A percentile compares a stretch with the other conserved stretches of the same genome.
Evolutionary conservation across 53 echinoderm and acorn worm genomes (phyloP).

Genomic region (Apostichopus leukothele): DNA sequence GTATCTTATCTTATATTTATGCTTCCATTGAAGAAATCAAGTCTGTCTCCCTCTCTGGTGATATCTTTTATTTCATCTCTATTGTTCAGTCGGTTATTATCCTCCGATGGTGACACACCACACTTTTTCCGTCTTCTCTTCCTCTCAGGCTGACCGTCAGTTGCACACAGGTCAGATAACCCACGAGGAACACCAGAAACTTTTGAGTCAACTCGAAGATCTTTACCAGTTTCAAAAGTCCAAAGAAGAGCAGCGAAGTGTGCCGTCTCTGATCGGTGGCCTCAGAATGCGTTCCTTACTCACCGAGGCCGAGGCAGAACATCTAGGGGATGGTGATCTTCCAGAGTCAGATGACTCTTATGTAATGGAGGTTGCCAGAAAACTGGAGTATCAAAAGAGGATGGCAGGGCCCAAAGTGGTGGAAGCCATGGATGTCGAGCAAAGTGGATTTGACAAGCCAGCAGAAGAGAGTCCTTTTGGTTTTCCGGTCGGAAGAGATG

Average conservation of each 20-base stretch:
- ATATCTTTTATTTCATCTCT: too few species aligned
- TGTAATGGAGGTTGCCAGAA: conserved; percentile 42
- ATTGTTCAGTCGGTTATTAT: too few species aligned
- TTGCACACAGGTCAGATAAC: conserved; percentile 85
- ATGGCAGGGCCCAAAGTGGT: conserved; percentile 43
- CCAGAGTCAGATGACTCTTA: conserved; percentile 34
- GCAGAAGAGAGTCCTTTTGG: conserved; percentile 10
- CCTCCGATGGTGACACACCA: too few species aligned
- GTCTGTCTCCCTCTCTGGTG: too few species aligned
- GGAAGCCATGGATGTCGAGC: neutral
- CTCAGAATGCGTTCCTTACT: neutral
- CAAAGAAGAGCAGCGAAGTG: conserved; percentile 52
- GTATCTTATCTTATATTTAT: too few species aligned
- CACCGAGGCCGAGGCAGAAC: neutral
- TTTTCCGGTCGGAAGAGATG: conserved; percentile 52
- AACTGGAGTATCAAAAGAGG: conserved; percentile 49
- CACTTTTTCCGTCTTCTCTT: too few species aligned
- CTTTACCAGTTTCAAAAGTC: conserved; percentile 75
- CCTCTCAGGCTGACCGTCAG: conserved; percentile 84
- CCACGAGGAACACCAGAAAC: conserved; percentile 86
- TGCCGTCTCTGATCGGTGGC: neutral
- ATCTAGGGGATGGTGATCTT: neutral
- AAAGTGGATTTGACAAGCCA: neutral
- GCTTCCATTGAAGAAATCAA: too few species aligned
- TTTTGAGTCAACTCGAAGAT: conserved; percentile 73